Evolutionary conservation across 2,113 vertebrate species (phyloP), one percentile per base, ranked within the genome.

Genomic region (Microtus montanus): DNA sequence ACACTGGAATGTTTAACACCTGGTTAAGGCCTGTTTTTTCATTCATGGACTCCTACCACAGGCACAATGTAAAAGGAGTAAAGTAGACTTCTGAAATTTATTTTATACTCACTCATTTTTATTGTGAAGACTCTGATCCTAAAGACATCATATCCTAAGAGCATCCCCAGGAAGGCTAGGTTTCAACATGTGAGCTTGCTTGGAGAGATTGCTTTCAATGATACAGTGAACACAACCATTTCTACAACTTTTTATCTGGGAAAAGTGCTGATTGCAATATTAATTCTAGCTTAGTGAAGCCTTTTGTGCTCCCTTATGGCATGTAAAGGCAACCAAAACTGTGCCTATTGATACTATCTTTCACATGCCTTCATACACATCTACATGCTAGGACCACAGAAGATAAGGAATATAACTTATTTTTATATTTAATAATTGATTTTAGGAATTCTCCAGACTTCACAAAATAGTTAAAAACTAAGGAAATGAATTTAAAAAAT

Each of bases 401-500:
- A 4, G 33, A 49, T 22, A 87, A 47, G 15, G 30, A 85, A 90
- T 88, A 79, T n/a, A 35, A 66, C 26, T 77, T 94, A 82, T 58
- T 87, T 78, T 77, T 86, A 38, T 52, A 58, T 47, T 82, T 87
- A 90, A 64, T 14, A 28, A n/a, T 83, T 22, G 63, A 74, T 28
- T 0, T 38, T 70, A 70, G 15, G 7, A 87, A 58, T 75, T 70
- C 93, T 80, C 22, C 75, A 75, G 28, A 70, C 20, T 5, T 92
- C 89, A 38, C 38, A 77, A 61, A 14, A 2, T 49, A 87, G n/a
- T 64, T 26, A 5, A 22, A 93, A 86, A 70, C 20, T 22, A 71
- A 38, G 5, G 14, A 83, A 90, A 61, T 83, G 11, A 94, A 87
- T 92, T 54, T 44, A 83, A 61, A 83, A 92, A 77, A 68, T 86